A percentile compares a stretch with the other conserved stretches of the same genome.
These are phyloP conservation scores for Gouania willdenowi DNA, from an alignment of 2,797 vertebrate genomes.

Conservation along the genomic window DNA sequence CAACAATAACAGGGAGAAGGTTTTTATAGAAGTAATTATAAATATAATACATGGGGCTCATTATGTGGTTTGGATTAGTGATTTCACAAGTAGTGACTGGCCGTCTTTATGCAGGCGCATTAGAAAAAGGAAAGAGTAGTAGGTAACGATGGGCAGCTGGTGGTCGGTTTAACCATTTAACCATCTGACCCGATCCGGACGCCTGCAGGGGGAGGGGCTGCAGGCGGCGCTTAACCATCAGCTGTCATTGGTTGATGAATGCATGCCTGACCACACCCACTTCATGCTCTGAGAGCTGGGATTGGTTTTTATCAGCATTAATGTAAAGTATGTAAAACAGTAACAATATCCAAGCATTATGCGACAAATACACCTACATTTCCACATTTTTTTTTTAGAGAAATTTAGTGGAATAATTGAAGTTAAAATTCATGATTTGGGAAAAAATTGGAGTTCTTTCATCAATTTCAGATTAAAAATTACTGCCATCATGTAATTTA, in stretches of 20 bases:
- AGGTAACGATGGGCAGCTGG: slow-evolving; percentile 59
- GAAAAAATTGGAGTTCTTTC: too few relatives aligned
- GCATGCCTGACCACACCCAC: slow-evolving; percentile 45
- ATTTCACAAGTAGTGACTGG: slow-evolving; percentile 5
- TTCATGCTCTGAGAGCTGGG: slow-evolving; percentile 7
- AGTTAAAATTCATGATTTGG: too few relatives aligned
- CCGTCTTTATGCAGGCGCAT: slow-evolving; percentile 10
- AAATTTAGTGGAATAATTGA: too few relatives aligned
- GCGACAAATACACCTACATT: too few relatives aligned
- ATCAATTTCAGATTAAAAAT: too few relatives aligned
- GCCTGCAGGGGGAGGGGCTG: slow-evolving; percentile 15
- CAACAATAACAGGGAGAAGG: background rate
- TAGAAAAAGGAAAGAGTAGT: slow-evolving; percentile 24
- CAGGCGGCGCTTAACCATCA: slow-evolving; percentile 18
- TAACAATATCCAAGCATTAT: too few relatives aligned
- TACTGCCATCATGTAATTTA: too few relatives aligned
- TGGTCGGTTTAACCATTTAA: slow-evolving; percentile 63
- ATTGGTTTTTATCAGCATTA: slow-evolving; percentile 17
- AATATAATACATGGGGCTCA: too few relatives aligned
- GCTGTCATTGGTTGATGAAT: slow-evolving; percentile 26
- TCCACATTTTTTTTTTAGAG: too few relatives aligned
- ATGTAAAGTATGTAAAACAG: slow-evolving; percentile 6
- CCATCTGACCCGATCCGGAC: slow-evolving; percentile 21
- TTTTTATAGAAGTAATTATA: too few relatives aligned
- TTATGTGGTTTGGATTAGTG: too few relatives aligned